A percentile compares a stretch with the other conserved stretches of the same genome.
Evolutionary conservation across 2,888 invertebrate species (phyloP).

Genomic region (Dicyrtoma fusca): DNA sequence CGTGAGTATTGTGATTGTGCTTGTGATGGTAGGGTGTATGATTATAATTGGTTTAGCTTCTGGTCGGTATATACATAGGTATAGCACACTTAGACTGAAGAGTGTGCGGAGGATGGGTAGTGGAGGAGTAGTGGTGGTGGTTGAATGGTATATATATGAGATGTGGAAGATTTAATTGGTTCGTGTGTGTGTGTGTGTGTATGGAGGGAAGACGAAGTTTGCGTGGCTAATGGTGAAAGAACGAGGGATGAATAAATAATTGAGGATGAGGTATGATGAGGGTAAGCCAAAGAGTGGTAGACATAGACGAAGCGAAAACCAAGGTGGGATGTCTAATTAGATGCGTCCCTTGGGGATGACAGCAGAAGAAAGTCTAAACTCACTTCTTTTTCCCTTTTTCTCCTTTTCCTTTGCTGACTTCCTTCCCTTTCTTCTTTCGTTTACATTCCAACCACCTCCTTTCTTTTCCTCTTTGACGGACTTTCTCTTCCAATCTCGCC

Average conservation of each 20-base stretch:
- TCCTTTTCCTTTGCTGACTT: neutral
- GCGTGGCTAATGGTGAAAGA: conserved; percentile 44
- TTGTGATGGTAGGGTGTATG: too few relatives aligned
- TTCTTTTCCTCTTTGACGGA: conserved; percentile 36
- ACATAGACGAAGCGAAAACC: conserved; percentile 14
- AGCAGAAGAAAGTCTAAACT: conserved; percentile 29
- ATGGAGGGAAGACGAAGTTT: conserved; percentile 29
- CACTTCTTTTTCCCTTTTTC: neutral
- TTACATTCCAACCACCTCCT: conserved; percentile 40
- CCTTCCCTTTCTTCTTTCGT: conserved; percentile 41
- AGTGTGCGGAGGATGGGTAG: too few relatives aligned
- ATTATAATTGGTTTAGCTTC: too few relatives aligned
- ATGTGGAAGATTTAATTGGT: conserved; percentile 11
- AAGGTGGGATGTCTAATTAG: conserved; percentile 49
- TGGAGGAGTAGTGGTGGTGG: too few relatives aligned
- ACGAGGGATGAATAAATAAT: conserved; percentile 52
- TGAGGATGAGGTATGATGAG: conserved; percentile 36
- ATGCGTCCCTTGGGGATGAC: conserved; percentile 47
- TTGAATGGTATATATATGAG: neutral
- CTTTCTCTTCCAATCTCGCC: conserved; percentile 10
- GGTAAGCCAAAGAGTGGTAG: conserved; percentile 21
- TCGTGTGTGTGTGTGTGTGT: conserved; percentile 20
- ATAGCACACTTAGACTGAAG: too few relatives aligned
- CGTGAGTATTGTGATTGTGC: too few relatives aligned
- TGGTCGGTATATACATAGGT: too few relatives aligned